Percentiles rank a stretch among this genome's conserved stretches.
phyloP scores from a whole-genome alignment of 2,888 invertebrate species.

The Drosophila phalerata region DNA sequence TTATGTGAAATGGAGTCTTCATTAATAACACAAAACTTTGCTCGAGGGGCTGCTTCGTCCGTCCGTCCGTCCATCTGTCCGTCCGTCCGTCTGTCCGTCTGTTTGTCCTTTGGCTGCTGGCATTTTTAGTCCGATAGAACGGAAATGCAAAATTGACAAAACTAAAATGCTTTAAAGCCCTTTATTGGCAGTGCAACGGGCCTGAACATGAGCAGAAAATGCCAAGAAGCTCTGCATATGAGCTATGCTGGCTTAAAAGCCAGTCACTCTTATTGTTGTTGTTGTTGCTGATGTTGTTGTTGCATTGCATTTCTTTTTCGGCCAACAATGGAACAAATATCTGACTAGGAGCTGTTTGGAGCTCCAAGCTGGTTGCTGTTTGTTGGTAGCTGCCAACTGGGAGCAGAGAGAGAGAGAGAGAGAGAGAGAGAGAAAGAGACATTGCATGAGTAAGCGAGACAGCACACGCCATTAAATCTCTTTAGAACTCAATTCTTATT shows the following conservation, averaged over 20 bases:
- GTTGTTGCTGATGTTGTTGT: conserved; percentile 11
- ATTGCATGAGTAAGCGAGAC: conserved; percentile 35
- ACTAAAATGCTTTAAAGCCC: conserved; percentile 76
- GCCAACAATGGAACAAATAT: conserved; percentile 50
- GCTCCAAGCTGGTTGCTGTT: conserved; percentile 7
- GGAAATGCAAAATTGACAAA: conserved; percentile 76
- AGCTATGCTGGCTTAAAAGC: conserved; percentile 39
- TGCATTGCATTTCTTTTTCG: conserved; percentile 26
- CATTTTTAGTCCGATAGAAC: conserved; percentile 26
- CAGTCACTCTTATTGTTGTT: conserved; percentile 18
- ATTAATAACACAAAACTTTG: conserved; percentile 58
- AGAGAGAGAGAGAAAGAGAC: conserved; percentile 7
- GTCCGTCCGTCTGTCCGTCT: conserved; percentile 1
- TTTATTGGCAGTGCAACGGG: conserved; percentile 48
- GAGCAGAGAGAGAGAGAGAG: conserved; percentile 7
- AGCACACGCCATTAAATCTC: conserved; percentile 82
- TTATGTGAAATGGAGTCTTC: conserved; percentile 37
- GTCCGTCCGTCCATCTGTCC: neutral
- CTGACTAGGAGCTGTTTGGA: conserved; percentile 28
- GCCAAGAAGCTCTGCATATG: conserved; percentile 36
- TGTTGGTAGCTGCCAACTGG: conserved; percentile 18
- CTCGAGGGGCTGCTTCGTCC: conserved; percentile 34
- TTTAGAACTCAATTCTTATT: conserved; percentile 83
- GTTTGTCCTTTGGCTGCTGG: conserved; percentile 2
- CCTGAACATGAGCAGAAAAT: conserved; percentile 27